Evolutionary conservation across 1,140 invertebrate genomes (phyloP), one percentile per base, ranked within the genome.

Genomic region (silkworm (Bombyx mori)): DNA sequence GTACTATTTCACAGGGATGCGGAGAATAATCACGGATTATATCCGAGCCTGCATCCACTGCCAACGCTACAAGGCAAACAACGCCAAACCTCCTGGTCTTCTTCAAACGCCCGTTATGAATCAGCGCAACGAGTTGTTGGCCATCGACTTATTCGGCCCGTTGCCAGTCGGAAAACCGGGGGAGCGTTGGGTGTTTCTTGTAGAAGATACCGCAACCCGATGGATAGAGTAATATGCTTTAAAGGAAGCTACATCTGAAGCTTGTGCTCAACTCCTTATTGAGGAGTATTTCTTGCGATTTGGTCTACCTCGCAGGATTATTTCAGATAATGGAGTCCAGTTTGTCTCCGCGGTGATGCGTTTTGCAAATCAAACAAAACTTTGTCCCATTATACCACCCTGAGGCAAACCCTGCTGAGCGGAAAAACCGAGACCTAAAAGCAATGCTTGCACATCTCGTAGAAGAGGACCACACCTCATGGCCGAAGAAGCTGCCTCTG

Each of bases 251-350:
- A 79, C 72, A 7, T 72, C 69, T 7, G 69, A 73, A 56, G 54
- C 52, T 7, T 82, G 75, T 62, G 73, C 75, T 10, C 9, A 52
- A 26, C 58, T 18, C 2, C 44, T 86, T 0, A 53, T 82, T 3
- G 61, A 79, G n/a, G 76, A 85, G 61, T 46, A 84, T 35, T 64
- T 83, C 56, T 51, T 86, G 9, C 62, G 81, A 12, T 87, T 75
- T 62, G 81, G 83, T 4, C 22, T 54, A 43, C 69, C 66, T 12
- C 61, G 69, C 35, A 57, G 73, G 7, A 52, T 78, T 12, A 68
- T 71, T 3, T 61, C 66, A 3, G 75, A 76, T 56, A 75, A 80
- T 47, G 54, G 69, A 1, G 54, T 65, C 2, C 66, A 67, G 52
- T 67, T 67, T 54, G 44, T 66, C 5, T 53, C 57, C 1, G 58